Evolutionary conservation across 2,888 invertebrate genomes (phyloP).

Genomic region (Linyphia triangularis): DNA sequence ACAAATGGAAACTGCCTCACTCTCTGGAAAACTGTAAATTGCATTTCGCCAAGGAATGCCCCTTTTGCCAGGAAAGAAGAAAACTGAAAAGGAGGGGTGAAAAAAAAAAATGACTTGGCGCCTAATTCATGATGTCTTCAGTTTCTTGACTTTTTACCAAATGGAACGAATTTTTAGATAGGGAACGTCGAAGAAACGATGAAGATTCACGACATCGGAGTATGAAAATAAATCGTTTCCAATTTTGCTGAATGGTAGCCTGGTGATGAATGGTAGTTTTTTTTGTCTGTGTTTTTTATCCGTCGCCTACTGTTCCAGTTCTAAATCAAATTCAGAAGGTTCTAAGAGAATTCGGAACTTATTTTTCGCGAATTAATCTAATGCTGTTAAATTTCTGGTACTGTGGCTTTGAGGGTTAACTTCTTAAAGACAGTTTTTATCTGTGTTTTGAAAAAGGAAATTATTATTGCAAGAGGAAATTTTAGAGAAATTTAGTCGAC

Average conservation of each 20-base stretch:
- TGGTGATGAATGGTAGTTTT: slow-evolving; percentile 41
- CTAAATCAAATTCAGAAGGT: too few species aligned
- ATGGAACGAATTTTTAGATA: background rate
- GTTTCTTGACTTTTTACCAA: slow-evolving; percentile 35
- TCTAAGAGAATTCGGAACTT: too few species aligned
- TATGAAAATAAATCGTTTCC: slow-evolving; percentile 49
- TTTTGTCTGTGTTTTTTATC: too few species aligned
- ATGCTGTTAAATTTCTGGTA: too few species aligned
- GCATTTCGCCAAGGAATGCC: slow-evolving; percentile 12
- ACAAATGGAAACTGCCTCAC: slow-evolving; percentile 46
- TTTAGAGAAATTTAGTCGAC: too few species aligned
- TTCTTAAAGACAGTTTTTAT: too few species aligned
- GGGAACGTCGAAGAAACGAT: slow-evolving; percentile 8
- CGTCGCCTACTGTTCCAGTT: too few species aligned
- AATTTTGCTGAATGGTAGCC: background rate
- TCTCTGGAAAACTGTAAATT: slow-evolving; percentile 52
- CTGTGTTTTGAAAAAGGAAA: too few species aligned
- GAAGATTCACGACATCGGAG: slow-evolving; percentile 12
- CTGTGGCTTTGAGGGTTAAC: too few species aligned
- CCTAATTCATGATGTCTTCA: slow-evolving; percentile 58
- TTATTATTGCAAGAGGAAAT: too few species aligned
- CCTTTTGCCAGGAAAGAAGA: background rate
- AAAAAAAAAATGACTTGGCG: slow-evolving; percentile 1
- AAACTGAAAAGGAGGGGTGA: background rate
- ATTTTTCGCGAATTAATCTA: too few species aligned